These are phyloP conservation scores for Epinephelus malabaricus DNA, from an alignment of 2,797 vertebrate species.

Conservation along the genomic window DNA sequence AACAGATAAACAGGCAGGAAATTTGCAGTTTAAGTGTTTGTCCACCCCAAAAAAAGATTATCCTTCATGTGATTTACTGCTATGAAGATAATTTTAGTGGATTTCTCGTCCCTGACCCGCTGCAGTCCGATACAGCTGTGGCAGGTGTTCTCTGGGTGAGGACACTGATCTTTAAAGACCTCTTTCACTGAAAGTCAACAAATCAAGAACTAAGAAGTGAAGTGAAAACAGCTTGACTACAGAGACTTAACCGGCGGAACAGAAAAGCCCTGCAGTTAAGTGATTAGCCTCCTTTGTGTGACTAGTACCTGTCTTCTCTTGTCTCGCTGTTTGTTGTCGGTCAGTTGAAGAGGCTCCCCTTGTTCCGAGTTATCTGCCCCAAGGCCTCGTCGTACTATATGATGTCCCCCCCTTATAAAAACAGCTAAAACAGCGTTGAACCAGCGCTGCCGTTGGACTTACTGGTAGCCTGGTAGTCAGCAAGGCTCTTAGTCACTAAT, in stretches of 20 bases:
- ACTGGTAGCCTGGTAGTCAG: constrained; percentile 34
- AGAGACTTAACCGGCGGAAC: constrained; percentile 48
- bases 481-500: constrained; percentile 64
- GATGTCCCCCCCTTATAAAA: not conserved
- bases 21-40: constrained; percentile 32
- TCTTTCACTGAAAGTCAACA: constrained; percentile 58
- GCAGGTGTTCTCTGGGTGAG: constrained; percentile 43
- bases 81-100: not conserved
- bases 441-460: constrained; percentile 38
- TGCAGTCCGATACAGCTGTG: constrained; percentile 5
- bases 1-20: constrained; percentile 47
- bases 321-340: constrained; percentile 56
- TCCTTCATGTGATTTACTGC: constrained; percentile 18
- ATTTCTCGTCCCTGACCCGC: constrained; percentile 5
- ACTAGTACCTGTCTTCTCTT: constrained; percentile 58
- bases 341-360: constrained; percentile 51
- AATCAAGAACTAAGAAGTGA: constrained; percentile 58
- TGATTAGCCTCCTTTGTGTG: constrained; percentile 61
- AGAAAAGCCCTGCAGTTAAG: constrained; percentile 56
- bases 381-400: constrained; percentile 37
- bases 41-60: constrained; percentile 26
- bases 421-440: constrained; percentile 37
- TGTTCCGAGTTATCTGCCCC: constrained; percentile 53
- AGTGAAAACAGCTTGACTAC: constrained; percentile 51
- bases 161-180: constrained; percentile 33